These are phyloP conservation scores for Pluvialis apricaria DNA, from an alignment of 2,113 vertebrate species.

Conservation along the genomic window DNA sequence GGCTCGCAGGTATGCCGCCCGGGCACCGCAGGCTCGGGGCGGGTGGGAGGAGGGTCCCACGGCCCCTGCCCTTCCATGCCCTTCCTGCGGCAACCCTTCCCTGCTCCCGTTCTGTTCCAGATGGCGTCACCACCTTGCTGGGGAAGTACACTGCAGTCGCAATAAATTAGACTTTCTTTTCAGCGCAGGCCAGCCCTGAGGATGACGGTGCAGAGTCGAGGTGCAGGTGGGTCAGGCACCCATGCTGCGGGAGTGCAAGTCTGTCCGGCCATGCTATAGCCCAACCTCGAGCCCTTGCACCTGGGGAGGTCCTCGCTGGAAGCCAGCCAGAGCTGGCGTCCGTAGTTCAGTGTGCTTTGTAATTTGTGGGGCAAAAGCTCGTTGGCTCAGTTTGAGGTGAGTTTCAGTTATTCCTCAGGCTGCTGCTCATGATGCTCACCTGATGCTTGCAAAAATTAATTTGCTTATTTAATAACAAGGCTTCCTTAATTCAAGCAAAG, in stretches of 20 bases:
- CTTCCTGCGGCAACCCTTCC: background rate
- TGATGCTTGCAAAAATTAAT: background rate
- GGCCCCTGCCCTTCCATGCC: background rate
- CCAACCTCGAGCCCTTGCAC: background rate
- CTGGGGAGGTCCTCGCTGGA: background rate
- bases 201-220: fast-evolving
- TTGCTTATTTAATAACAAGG: background rate
- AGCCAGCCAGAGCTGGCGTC: background rate
- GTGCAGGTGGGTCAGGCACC: fast-evolving
- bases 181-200: no score
- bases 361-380: no score
- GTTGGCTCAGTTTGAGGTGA: background rate
- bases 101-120: fast-evolving
- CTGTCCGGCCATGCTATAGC: fast-evolving
- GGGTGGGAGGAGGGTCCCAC: background rate
- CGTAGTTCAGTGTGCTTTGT: fast-evolving
- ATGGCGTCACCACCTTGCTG: fast-evolving
- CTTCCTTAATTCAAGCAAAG: background rate
- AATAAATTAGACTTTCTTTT: background rate
- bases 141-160: no score
- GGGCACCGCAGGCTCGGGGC: fast-evolving
- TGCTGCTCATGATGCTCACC: background rate
- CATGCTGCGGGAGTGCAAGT: no score
- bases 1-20: no score
- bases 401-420: background rate